A percentile compares a stretch with the other conserved stretches of the same genome.
Conservation (phyloP, 53 echinoderm and acorn worm species). For the Echinometra lucunter region DNA sequence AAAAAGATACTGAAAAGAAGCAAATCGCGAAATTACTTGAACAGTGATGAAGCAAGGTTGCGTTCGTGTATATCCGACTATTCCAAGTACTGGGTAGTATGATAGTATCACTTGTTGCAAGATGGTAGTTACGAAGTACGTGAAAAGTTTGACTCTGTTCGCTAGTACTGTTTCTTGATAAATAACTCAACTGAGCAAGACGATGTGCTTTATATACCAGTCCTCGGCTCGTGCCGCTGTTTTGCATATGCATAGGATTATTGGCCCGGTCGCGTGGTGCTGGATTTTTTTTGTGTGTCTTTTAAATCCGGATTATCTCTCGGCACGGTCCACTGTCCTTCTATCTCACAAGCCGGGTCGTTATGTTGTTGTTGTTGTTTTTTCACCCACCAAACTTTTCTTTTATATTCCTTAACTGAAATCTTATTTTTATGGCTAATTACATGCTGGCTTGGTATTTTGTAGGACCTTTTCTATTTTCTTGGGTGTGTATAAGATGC, state of each 20-base stretch:
- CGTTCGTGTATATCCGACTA: slow-evolving; percentile 1
- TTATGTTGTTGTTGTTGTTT: too few relatives aligned
- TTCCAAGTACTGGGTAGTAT: background rate
- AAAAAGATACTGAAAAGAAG: too few relatives aligned
- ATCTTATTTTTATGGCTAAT: background rate
- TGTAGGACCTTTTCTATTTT: slow-evolving; percentile 8
- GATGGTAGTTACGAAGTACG: background rate
- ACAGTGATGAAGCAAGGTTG: background rate
- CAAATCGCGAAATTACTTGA: slow-evolving; percentile 40
- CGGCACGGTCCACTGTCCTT: slow-evolving; percentile 54
- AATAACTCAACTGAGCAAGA: slow-evolving; percentile 1
- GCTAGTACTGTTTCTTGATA: background rate
- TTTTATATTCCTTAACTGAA: slow-evolving; percentile 40
- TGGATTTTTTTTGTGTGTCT: slow-evolving; percentile 47
- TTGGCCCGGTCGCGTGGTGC: slow-evolving; percentile 44
- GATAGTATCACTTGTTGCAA: slow-evolving; percentile 13
- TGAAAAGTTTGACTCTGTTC: slow-evolving; percentile 34
- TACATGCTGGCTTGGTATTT: slow-evolving; percentile 15
- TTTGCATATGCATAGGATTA: slow-evolving; percentile 69
- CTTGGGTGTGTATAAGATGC: slow-evolving; percentile 8
- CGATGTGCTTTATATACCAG: slow-evolving; percentile 55
- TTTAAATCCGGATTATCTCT: slow-evolving; percentile 69
- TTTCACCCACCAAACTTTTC: background rate
- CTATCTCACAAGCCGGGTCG: slow-evolving; percentile 19
- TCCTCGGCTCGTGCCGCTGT: slow-evolving; percentile 65